phyloP scores from a whole-genome alignment of 2,113 vertebrate genomes.

The Pygoscelis adeliae region DNA sequence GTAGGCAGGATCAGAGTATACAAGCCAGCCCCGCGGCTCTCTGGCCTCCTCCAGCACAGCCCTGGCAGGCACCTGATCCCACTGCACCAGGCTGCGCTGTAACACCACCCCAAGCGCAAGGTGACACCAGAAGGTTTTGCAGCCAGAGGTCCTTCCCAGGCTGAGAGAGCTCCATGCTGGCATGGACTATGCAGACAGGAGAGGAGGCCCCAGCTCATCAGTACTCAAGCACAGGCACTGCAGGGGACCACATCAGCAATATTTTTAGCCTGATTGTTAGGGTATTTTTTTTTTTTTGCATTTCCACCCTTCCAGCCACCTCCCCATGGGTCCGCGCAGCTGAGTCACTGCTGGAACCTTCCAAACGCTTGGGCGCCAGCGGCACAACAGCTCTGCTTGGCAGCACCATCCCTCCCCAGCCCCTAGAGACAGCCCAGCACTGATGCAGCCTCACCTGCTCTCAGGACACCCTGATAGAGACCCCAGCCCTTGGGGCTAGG shows the following conservation, averaged over 20 bases:
- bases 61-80: background rate
- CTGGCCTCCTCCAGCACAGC: accelerated
- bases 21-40: background rate
- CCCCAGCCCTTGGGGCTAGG: accelerated
- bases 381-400: background rate
- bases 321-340: conserved; percentile 57
- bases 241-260: conserved; percentile 72
- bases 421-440: background rate
- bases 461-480: background rate
- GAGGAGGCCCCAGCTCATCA: conserved; percentile 53
- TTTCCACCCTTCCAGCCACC: conserved; percentile 69
- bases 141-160: background rate
- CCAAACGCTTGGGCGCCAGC: conserved; percentile 9
- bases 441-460: background rate
- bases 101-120: background rate
- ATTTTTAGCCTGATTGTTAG: conserved; percentile 73
- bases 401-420: background rate
- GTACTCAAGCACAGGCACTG: conserved; percentile 49
- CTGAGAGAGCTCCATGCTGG: accelerated
- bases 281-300: conserved; percentile 28
- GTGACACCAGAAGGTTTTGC: conserved; percentile 5
- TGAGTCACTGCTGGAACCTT: conserved; percentile 77
- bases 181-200: background rate
- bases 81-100: background rate
- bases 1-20: accelerated